Percentiles rank a stretch among this genome's conserved stretches.
Evolutionary conservation across 2,113 vertebrate species (phyloP).

Genomic region (Corythaixoides concolor): DNA sequence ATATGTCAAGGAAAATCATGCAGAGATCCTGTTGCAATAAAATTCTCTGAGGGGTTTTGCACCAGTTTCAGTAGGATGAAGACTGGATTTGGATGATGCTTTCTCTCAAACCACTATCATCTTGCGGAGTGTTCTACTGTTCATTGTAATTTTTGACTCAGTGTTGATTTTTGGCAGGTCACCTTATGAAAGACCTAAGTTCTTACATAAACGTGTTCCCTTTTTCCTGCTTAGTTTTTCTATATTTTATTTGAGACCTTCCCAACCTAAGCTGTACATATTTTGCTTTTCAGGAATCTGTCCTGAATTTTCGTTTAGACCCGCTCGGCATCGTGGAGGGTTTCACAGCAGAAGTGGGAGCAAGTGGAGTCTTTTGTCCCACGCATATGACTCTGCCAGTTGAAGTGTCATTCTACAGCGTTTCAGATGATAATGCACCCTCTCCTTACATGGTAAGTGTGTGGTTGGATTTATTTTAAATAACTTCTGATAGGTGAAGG

Average conservation of each 20-base stretch:
- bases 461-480: not conserved
- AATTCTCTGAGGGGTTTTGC: not conserved
- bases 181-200: not conserved
- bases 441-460: conserved; percentile 95
- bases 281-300: conserved; percentile 85
- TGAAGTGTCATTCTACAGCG: conserved; percentile 97
- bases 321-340: conserved; percentile 89
- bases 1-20: not conserved
- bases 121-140: not conserved
- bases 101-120: not conserved
- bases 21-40: not conserved
- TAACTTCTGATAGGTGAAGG: not conserved
- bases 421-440: conserved; percentile 97
- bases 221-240: not conserved
- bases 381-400: conserved; percentile 96
- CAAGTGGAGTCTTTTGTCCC: conserved; percentile 95
- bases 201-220: not conserved
- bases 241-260: not conserved
- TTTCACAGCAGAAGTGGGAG: conserved; percentile 95
- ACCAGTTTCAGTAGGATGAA: not conserved
- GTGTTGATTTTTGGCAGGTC: not conserved
- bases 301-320: conserved; percentile 95
- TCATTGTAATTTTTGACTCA: not conserved
- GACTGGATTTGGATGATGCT: not conserved
- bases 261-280: not conserved